phyloP scores from a whole-genome alignment of 1,140 invertebrate species.

The Drosophila takahashii region DNA sequence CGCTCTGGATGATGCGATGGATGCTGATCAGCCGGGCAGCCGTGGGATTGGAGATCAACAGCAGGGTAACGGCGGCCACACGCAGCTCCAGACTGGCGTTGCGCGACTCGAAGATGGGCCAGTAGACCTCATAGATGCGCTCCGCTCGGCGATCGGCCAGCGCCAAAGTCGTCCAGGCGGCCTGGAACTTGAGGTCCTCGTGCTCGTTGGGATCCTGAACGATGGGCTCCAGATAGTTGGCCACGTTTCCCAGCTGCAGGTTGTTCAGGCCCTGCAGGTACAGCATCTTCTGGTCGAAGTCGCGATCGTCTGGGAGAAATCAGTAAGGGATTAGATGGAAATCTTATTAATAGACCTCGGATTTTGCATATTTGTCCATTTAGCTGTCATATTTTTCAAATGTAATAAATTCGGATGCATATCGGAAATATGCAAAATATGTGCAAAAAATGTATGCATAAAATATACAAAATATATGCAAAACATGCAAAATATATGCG shows the following conservation, averaged over 20 bases:
- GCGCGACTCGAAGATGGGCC: slow-evolving; percentile 89
- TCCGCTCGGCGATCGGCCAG: slow-evolving; percentile 86
- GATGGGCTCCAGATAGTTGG: slow-evolving; percentile 88
- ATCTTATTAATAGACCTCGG: no score
- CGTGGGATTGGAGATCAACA: slow-evolving; percentile 87
- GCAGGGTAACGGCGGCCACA: slow-evolving; percentile 87
- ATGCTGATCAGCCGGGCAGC: slow-evolving; percentile 88
- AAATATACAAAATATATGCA: no score
- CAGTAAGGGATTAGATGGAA: neutral
- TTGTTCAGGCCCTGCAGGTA: slow-evolving; percentile 89
- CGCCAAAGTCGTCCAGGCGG: slow-evolving; percentile 87
- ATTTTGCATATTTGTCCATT: no score
- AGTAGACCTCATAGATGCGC: slow-evolving; percentile 87
- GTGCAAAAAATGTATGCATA: no score
- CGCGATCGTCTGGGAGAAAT: slow-evolving; percentile 86
- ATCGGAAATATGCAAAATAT: no score
- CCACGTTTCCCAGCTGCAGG: slow-evolving; percentile 87
- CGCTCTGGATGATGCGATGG: slow-evolving; percentile 88
- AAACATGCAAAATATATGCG: no score
- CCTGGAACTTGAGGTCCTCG: slow-evolving; percentile 87
- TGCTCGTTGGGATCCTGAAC: slow-evolving; percentile 85
- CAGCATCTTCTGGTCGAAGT: slow-evolving; percentile 89
- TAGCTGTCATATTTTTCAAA: no score
- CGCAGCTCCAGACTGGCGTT: slow-evolving; percentile 89
- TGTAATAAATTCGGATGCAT: no score